phyloP scores from a whole-genome alignment of 2,113 vertebrate species.

The Glaucidium brasilianum region DNA sequence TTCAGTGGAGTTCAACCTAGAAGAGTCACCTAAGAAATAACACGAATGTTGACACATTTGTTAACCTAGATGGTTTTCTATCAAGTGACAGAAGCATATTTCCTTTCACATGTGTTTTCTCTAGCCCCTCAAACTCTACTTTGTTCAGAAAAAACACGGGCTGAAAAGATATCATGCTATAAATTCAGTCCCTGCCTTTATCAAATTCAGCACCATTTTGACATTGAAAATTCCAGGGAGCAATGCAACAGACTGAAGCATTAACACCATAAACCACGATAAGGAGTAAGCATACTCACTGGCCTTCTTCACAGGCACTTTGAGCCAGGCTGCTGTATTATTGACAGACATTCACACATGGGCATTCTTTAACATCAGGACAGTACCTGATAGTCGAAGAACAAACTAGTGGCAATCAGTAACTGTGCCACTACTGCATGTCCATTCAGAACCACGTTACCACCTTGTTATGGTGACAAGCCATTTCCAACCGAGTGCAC shows the following conservation, averaged over 20 bases:
- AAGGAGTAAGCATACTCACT: neutral
- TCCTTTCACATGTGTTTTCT: rapidly evolving
- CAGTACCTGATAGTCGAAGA: neutral
- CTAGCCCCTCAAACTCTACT: neutral
- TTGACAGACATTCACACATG: rapidly evolving
- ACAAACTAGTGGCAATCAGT: rapidly evolving
- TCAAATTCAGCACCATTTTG: neutral
- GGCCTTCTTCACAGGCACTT: neutral
- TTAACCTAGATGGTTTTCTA: neutral
- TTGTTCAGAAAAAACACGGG: neutral
- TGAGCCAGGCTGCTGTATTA: neutral
- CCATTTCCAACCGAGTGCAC: neutral
- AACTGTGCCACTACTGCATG: neutral
- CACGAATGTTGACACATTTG: rapidly evolving
- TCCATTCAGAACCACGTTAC: neutral
- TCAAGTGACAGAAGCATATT: neutral
- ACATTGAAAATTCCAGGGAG: rapidly evolving
- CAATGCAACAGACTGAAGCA: neutral
- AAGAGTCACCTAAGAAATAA: neutral
- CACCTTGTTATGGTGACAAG: neutral
- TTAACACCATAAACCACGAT: neutral
- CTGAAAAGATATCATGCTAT: neutral
- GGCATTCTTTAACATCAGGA: neutral
- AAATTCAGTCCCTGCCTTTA: neutral
- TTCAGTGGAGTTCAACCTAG: neutral